These are phyloP conservation scores for Pseudorasbora parva DNA, from an alignment of 2,113 vertebrate species.

Conservation along the genomic window DNA sequence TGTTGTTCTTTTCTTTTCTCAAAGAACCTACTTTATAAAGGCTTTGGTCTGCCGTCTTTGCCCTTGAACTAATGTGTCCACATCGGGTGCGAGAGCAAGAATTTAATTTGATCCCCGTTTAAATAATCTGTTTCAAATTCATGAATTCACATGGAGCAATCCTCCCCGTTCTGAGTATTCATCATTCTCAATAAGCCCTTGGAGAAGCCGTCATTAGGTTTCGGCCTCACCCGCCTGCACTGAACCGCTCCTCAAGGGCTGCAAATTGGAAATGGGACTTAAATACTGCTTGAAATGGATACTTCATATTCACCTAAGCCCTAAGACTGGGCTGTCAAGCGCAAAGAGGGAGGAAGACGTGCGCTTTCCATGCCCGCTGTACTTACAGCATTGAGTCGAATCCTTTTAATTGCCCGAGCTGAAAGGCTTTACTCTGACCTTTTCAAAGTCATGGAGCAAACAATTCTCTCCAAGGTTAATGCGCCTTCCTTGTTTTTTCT, in stretches of 20 bases:
- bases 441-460: slow-evolving; percentile 73
- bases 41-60: slow-evolving; percentile 55
- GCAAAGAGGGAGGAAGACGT: slow-evolving; percentile 58
- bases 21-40: slow-evolving; percentile 1
- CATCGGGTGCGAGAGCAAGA: slow-evolving; percentile 60
- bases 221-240: slow-evolving; percentile 67
- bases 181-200: slow-evolving; percentile 75
- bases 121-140: slow-evolving; percentile 79
- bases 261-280: slow-evolving; percentile 78
- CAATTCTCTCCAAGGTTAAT: slow-evolving; percentile 64
- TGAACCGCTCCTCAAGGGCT: slow-evolving; percentile 70
- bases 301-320: slow-evolving; percentile 72
- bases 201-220: slow-evolving; percentile 74
- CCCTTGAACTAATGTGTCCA: slow-evolving; percentile 70
- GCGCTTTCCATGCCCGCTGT: slow-evolving; percentile 58
- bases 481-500: slow-evolving; percentile 56
- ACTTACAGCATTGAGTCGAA: slow-evolving; percentile 58
- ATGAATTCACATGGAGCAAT: slow-evolving; percentile 71
- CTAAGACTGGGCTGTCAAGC: slow-evolving; percentile 55
- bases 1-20: not conserved
- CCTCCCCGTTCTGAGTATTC: slow-evolving; percentile 68
- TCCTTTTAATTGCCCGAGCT: slow-evolving; percentile 72
- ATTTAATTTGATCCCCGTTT: slow-evolving; percentile 72
- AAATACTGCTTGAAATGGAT: slow-evolving; percentile 74
- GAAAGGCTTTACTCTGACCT: slow-evolving; percentile 72